phyloP scores from a whole-genome alignment of 2,113 vertebrate genomes.

The Gadus macrocephalus region DNA sequence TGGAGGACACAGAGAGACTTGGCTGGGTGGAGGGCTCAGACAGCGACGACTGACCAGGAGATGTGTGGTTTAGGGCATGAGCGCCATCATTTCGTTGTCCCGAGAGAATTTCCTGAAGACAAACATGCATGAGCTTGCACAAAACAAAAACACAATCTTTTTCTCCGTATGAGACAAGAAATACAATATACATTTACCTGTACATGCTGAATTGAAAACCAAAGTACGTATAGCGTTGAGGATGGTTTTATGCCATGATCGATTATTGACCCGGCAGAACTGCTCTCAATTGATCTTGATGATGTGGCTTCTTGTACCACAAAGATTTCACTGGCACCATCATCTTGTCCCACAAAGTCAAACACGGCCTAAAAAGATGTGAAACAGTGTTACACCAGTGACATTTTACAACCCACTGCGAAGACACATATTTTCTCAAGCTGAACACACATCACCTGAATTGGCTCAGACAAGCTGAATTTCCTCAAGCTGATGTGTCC shows the following conservation, averaged over 20 bases:
- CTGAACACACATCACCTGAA: conserved; percentile 8
- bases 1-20: no score
- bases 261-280: no score
- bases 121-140: conserved; percentile 5
- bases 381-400: no score
- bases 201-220: conserved; percentile 13
- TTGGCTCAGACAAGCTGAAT: conserved; percentile 16
- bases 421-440: conserved; percentile 1
- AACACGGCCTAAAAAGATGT: no score
- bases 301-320: no score
- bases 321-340: no score
- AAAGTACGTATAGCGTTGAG: conserved; percentile 25
- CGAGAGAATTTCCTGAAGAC: background rate
- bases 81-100: background rate
- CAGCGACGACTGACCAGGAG: background rate
- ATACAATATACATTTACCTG: background rate
- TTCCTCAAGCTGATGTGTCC: conserved; percentile 17
- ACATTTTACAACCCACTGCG: no score
- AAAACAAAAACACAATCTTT: background rate
- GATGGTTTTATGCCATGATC: conserved; percentile 11
- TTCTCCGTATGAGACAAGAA: background rate
- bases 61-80: background rate
- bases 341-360: no score
- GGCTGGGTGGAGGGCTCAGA: background rate
- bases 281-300: no score